These are phyloP conservation scores for Dysidea cf. avara DNA, from an alignment of 37 sponge, comb jelly and placozoan species.

Conservation along the genomic window DNA sequence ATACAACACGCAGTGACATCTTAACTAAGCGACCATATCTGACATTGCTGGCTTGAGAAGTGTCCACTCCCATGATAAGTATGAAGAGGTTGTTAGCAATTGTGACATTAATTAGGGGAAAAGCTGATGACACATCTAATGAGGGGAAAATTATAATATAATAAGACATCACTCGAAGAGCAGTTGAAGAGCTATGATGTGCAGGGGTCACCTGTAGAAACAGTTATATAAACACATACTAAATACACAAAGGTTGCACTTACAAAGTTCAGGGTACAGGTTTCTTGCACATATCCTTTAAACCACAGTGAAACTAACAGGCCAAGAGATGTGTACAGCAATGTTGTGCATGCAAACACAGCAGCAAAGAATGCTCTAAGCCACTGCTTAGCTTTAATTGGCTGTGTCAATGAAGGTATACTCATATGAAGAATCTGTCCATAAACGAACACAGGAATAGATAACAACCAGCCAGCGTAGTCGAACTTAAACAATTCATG, in stretches of 20 bases:
- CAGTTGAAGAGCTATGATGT: too few relatives aligned
- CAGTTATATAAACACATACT: too few relatives aligned
- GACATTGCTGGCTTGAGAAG: conserved; percentile 12
- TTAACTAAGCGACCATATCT: not conserved
- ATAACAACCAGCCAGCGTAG: conserved; percentile 57
- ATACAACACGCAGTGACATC: conserved; percentile 17
- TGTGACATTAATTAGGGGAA: conserved; percentile 42
- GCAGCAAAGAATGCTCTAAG: conserved; percentile 44
- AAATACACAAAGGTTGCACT: too few relatives aligned
- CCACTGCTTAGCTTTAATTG: conserved; percentile 65
- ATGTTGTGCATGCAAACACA: conserved; percentile 29
- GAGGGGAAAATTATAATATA: conserved; percentile 62
- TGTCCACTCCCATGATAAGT: conserved; percentile 30
- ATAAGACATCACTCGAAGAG: conserved; percentile 44
- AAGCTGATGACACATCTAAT: conserved; percentile 52
- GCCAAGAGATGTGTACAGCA: conserved; percentile 73
- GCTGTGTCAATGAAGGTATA: conserved; percentile 78
- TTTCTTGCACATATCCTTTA: conserved; percentile 55
- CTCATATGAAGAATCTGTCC: conserved; percentile 76
- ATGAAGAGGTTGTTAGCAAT: conserved; percentile 51
- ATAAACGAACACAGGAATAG: conserved; percentile 76
- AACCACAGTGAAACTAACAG: conserved; percentile 74
- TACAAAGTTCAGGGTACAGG: conserved; percentile 81
- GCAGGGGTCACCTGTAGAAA: too few relatives aligned
- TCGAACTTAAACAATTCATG: conserved; percentile 69